Base-by-base conservation (phyloP, 1,140 invertebrate species). In the Periplaneta americana region DNA sequence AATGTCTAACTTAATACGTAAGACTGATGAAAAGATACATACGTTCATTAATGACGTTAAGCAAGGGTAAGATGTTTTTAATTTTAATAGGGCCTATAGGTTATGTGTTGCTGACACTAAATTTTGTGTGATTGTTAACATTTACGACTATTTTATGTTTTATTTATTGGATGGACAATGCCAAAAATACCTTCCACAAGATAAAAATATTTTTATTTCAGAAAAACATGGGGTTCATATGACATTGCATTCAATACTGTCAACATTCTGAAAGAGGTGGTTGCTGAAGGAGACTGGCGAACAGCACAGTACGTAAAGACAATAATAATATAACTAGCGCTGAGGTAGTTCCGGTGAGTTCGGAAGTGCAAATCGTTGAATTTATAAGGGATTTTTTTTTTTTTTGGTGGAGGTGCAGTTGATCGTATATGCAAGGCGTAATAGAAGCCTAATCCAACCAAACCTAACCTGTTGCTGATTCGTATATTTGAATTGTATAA, bases 241-340 rank as follows among this genome's bases (percentile, higher is more conserved):
- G 89, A 90, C 83, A 91, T 93, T 80, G 91, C 93, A n/a, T 85
- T 91, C 34, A 89, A 89, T 79, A 92, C 92, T 10, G 88, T 93
- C 78, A 84, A 87, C 34, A 85, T 91, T 48, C 86, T 94, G 31
- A 93, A 93, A 84, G 88, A 91, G 81, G 88, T 93, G 1, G 91
- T 93, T 48, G 88, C 86, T 32, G 88, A 89, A 83, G 87, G 87
- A 79, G 86, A 91, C 85, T 94, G 92, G 90, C 87, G 87, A 80
- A 92, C 90, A 84, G 92, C 92, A 37, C 88, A 90, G 92, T 93
- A 89, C 88, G 88, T 83, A 87, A n/a, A n/a, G n/a, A n/a, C n/a
- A n/a, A n/a, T n/a, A n/a, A n/a, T n/a, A n/a, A n/a, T n/a, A n/a
- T n/a, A n/a, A n/a, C n/a, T n/a, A n/a, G n/a, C n/a, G n/a, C n/a